Percentiles rank a stretch among this genome's conserved stretches.
Conservation (phyloP, 2,888 invertebrate genomes). For the Halocaridina rubra region DNA sequence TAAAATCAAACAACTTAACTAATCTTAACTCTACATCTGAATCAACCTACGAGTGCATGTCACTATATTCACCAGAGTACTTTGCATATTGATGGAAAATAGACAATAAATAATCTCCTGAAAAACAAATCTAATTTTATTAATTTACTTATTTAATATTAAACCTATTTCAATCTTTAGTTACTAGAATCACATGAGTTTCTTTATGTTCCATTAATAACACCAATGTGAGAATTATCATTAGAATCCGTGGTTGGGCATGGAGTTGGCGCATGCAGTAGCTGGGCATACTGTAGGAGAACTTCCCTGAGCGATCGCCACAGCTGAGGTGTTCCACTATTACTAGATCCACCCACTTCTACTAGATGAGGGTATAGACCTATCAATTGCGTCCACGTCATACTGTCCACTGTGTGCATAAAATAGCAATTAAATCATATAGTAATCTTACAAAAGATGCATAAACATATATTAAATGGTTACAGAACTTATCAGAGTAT, state of each 20-base stretch:
- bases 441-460: no score
- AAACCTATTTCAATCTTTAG: no score
- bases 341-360: conserved; percentile 80
- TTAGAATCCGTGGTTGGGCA: conserved; percentile 21
- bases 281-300: conserved; percentile 86
- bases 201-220: conserved; percentile 10
- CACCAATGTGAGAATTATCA: conserved; percentile 22
- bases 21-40: no score
- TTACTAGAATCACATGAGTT: background rate
- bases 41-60: no score
- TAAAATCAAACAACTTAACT: no score
- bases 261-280: conserved; percentile 76
- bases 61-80: no score
- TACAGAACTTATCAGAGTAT: no score
- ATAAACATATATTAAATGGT: no score
- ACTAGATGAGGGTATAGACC: conserved; percentile 91
- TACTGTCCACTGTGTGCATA: conserved; percentile 87
- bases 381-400: conserved; percentile 94
- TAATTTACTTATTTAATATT: background rate
- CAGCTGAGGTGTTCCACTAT: conserved; percentile 72
- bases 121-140: background rate
- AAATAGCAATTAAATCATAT: no score
- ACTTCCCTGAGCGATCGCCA: conserved; percentile 85
- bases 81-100: no score
- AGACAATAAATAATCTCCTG: background rate